Evolutionary conservation across 92 coral and sea anemone species (phyloP), one percentile per base, ranked within the genome.

Genomic region (Blastomussa wellsi): DNA sequence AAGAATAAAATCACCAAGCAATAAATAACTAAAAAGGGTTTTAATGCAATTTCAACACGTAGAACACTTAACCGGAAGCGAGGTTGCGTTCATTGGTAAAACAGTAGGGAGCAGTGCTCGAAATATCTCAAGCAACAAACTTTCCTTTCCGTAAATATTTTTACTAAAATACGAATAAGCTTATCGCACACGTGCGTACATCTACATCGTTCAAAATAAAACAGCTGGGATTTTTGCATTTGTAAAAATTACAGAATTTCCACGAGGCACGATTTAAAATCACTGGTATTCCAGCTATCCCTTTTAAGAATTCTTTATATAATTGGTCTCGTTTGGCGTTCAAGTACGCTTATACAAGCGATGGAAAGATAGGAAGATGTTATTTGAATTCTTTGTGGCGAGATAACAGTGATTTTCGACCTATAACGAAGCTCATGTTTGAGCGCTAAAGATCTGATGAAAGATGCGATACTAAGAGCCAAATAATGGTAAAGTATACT

Each of bases 401-500:
- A 70, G 35, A 70, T 51, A 71, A 69, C 36, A 71, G n/a, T 52
- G 55, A 38, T 72, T 52, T 74, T 42, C 55, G 48, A 38, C 19
- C n/a, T 62, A 60, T 72, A 60, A 75, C 59, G 53, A 20, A 75
- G 80, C 81, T 73, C 72, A n/a, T 29, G 73, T 74, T 36, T 20
- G 78, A 24, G 48, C 37, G 77, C 78, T 82, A 51, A 72, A 82
- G 76, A 81, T 81, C 85, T 47, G 81, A 74, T 74, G 87, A 83
- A 83, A 83, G 86, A 83, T 66, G 41, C 33, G 52, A 59, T 8
- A 74, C 36, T 82, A 72, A 82, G 37, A 44, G 7, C 29, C 79
- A 55, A 38, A 48, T 47, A 74, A 74, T 79, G 74, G 57, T 28
- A 42, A 79, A 65, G n/a, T 38, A 70, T 36, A 70, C 75, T 19